These are phyloP conservation scores for Mongoloraphidia duomilia DNA, from an alignment of 2,888 invertebrate species.

Conservation along the genomic window DNA sequence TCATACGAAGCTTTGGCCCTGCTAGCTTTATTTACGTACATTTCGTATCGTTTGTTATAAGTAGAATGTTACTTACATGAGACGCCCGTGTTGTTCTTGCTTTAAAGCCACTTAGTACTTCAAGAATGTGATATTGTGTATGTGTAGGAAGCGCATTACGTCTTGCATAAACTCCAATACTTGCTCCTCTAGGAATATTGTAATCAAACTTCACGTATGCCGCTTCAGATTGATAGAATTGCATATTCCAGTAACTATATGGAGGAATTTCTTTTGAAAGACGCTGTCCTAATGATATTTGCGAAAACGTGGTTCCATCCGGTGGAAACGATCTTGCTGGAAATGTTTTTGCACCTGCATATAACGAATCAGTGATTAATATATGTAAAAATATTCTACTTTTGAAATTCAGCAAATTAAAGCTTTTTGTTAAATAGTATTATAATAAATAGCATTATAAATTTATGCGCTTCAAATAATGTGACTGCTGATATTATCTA, in stretches of 20 bases:
- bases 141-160: conserved; percentile 90
- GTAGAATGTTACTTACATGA: conserved; percentile 52
- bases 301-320: conserved; percentile 82
- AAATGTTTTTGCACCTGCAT: conserved; percentile 68
- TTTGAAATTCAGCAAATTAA: no score
- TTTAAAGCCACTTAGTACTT: conserved; percentile 82
- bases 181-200: conserved; percentile 79
- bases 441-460: no score
- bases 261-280: conserved; percentile 80
- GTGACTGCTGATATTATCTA: no score
- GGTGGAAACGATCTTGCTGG: conserved; percentile 85
- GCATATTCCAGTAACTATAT: conserved; percentile 95
- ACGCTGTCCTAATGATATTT: conserved; percentile 76
- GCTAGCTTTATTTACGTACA: no score
- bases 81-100: conserved; percentile 71
- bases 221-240: conserved; percentile 88
- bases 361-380: no score
- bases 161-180: conserved; percentile 88
- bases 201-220: conserved; percentile 92
- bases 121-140: conserved; percentile 91
- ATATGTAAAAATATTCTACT: no score
- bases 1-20: no score
- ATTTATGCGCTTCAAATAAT: no score
- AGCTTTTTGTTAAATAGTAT: no score
- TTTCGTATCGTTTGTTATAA: no score